Base-by-base conservation (phyloP, 2,888 invertebrate genomes). In the Drosophila emarginata region DNA sequence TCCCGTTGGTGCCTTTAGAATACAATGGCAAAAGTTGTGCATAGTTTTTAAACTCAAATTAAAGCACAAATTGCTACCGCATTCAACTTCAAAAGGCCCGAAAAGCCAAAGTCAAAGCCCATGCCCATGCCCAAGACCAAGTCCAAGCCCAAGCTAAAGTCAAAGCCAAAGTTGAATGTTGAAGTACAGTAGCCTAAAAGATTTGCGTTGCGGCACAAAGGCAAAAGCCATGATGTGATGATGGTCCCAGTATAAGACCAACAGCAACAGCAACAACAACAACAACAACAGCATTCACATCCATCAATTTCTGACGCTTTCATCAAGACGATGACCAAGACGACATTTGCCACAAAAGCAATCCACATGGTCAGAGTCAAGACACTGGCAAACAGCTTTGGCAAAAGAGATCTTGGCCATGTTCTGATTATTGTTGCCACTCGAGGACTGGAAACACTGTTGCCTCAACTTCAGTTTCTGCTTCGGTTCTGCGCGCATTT, bases 221-320 rank as follows among this genome's bases (percentile, higher is more conserved):
- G 64, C 70, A 74, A 80, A 65, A 58, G 54, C 56, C 51, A 50
- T 66, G 64, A 45, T 50, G 12, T 39, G 21, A 28, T 23, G 50
- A 39, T 21, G 59, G 14, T 40, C 23, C 50, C 54, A 59, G 45
- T 37, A 61, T 50, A 39, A 39, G 39, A 40, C 6, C 40, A 40
- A 18, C 45, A 45, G 14, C 45, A 45, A 45, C 45, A 45, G 21
- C 45, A 61, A 69, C 82, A 79, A n/a, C 40, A 40, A 18, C 45
- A 45, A 21, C 45, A 45, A 45, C 45, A 45, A 45, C 45, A 61
- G 70, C 82, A 79, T 64, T 75, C 81, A 85, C 90, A 90, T 90
- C 90, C 90, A 90, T 90, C 90, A 90, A 90, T 87, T 89, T 89
- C 89, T 89, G 89, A 89, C 87, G 89, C 90, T 89, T 89, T 88